A percentile compares a stretch with the other conserved stretches of the same genome.
These are phyloP conservation scores for Drosophila mimica DNA, from an alignment of 2,888 invertebrate genomes.

Conservation along the genomic window DNA sequence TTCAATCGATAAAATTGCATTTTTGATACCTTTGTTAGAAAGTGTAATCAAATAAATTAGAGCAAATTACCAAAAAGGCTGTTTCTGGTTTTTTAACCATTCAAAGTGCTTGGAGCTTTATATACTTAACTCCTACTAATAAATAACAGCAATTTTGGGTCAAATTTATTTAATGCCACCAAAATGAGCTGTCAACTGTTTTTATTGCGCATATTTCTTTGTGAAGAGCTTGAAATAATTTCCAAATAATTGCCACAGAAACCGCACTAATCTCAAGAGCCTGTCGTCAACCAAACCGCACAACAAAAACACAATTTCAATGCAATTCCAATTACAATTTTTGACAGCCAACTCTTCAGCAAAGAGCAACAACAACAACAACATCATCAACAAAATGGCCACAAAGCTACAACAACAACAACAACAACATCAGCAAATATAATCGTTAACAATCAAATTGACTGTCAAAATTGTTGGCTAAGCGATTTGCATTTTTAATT, in stretches of 20 bases:
- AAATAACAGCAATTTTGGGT: neutral
- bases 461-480: conserved; percentile 55
- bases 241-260: neutral
- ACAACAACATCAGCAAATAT: neutral
- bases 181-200: neutral
- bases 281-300: conserved; percentile 33
- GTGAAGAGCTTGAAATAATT: neutral
- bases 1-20: neutral
- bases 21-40: neutral
- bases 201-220: neutral
- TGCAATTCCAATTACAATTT: conserved; percentile 63
- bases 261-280: conserved; percentile 11
- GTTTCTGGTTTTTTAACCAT: neutral
- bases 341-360: conserved; percentile 24
- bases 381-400: neutral
- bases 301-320: conserved; percentile 46
- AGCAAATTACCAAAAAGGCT: neutral
- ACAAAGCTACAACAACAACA: conserved; percentile 10
- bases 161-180: conserved; percentile 4
- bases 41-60: neutral
- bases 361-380: conserved; percentile 14
- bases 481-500: conserved; percentile 69
- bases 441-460: conserved; percentile 59
- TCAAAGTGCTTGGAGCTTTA: neutral
- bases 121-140: neutral